Conservation (phyloP, 1,140 invertebrate species). For the Homalodisca vitripennis region DNA sequence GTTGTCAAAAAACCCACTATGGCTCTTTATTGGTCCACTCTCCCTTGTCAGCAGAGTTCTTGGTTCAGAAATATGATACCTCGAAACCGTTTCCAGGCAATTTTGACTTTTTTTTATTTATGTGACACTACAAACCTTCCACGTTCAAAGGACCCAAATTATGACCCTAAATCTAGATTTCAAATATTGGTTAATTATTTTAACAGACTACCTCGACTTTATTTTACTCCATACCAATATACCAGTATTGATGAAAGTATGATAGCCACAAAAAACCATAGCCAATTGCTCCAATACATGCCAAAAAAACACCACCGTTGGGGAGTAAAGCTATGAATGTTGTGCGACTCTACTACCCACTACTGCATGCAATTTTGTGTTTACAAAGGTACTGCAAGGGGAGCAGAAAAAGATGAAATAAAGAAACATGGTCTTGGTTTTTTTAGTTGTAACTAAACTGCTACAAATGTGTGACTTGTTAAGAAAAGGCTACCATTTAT, state of each 20-base stretch:
- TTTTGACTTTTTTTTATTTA: too few species aligned
- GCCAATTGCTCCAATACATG: too few species aligned
- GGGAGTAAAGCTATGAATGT: too few species aligned
- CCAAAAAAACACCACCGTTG: too few species aligned
- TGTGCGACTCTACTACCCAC: neutral
- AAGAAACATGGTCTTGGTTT: neutral
- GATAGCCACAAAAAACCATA: neutral
- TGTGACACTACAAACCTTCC: too few species aligned
- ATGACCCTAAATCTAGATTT: neutral
- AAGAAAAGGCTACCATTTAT: neutral
- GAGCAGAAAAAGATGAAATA: neutral
- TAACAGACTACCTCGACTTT: neutral
- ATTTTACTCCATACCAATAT: neutral
- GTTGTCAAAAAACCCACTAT: neutral
- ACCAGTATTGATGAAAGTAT: neutral
- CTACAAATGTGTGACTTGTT: neutral
- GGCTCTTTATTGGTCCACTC: neutral
- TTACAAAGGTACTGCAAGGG: too few species aligned
- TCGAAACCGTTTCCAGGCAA: too few species aligned
- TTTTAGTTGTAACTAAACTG: neutral
- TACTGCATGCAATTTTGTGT: neutral
- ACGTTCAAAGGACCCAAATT: neutral
- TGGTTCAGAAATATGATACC: neutral
- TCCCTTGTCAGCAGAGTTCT: neutral
- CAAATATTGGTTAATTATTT: too few species aligned